phyloP scores from a whole-genome alignment of 2,888 invertebrate species.

The Cyclophora albipunctata region DNA sequence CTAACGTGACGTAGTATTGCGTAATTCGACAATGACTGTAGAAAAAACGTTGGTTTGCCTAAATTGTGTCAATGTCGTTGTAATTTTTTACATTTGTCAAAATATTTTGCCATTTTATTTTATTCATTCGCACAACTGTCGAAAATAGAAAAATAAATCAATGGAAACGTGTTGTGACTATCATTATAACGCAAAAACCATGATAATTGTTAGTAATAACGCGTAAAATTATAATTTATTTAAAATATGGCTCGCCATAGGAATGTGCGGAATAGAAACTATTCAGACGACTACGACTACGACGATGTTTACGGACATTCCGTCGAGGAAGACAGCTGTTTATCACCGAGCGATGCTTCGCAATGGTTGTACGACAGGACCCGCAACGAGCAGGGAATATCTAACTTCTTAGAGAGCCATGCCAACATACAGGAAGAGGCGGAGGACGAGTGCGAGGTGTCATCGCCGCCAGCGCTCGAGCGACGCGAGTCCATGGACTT shows the following conservation, averaged over 20 bases:
- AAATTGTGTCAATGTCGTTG: too few species aligned
- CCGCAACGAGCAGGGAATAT: constrained; percentile 81
- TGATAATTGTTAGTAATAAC: constrained; percentile 5
- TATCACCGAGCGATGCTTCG: constrained; percentile 90
- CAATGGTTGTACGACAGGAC: constrained; percentile 91
- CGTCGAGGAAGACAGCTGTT: constrained; percentile 92
- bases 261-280: constrained; percentile 88
- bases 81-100: too few species aligned
- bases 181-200: constrained; percentile 6
- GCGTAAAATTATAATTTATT: not conserved
- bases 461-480: constrained; percentile 31
- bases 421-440: constrained; percentile 82
- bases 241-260: constrained; percentile 88
- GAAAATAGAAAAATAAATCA: too few species aligned
- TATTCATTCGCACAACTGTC: too few species aligned
- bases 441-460: constrained; percentile 58
- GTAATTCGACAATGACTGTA: too few species aligned
- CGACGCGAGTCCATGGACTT: constrained; percentile 69
- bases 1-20: too few species aligned
- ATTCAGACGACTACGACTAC: constrained; percentile 93
- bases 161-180: constrained; percentile 28
- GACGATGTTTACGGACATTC: constrained; percentile 96
- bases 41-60: too few species aligned
- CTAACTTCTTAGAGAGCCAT: constrained; percentile 83
- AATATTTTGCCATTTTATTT: too few species aligned